Conservation (phyloP, 2,113 vertebrate genomes). For the Vidua chalybeata region DNA sequence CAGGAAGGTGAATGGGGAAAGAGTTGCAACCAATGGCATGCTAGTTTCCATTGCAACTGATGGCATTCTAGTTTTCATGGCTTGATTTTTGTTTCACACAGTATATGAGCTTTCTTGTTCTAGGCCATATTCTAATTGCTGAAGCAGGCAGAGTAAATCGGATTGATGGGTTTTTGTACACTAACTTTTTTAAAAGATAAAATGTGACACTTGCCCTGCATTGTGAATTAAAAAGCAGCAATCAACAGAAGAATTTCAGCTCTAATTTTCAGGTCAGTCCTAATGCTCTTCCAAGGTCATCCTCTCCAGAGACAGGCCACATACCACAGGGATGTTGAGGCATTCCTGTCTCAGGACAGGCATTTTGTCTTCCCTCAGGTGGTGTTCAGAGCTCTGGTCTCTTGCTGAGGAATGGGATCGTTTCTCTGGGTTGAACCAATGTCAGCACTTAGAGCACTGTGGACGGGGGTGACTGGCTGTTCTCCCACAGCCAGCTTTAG, state of each 20-base stretch:
- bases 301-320: neutral
- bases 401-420: neutral
- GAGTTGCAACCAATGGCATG: neutral
- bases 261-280: neutral
- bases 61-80: neutral
- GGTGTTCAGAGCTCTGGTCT: fast-evolving
- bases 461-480: neutral
- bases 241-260: neutral
- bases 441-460: neutral
- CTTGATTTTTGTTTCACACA: neutral
- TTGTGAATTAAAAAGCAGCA: neutral
- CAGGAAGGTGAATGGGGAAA: neutral
- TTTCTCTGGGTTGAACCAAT: neutral
- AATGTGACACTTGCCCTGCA: neutral
- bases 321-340: neutral
- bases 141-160: neutral
- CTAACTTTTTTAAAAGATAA: neutral
- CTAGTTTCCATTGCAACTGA: neutral
- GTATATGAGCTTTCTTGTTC: neutral
- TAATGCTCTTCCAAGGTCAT: neutral
- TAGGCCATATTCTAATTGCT: neutral
- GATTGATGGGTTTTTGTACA: neutral
- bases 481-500: neutral
- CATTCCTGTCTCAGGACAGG: neutral
- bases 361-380: neutral